Evolutionary conservation across 2,888 invertebrate species (phyloP), one percentile per base, ranked within the genome.

Genomic region (Calameuta pallipes): DNA sequence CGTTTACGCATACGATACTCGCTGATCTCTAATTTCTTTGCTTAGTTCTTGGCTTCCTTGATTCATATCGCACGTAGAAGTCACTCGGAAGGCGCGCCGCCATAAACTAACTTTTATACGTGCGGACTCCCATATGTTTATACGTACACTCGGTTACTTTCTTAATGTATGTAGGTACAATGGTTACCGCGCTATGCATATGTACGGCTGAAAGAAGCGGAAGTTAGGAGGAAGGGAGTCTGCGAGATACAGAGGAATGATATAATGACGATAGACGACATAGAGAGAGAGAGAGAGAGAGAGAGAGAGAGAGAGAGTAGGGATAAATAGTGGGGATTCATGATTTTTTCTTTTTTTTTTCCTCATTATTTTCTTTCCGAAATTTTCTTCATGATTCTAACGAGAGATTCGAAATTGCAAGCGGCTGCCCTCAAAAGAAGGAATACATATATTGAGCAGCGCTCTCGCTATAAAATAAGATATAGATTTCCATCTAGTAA

Each of bases 401-500:
- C 15, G 9, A 56, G 23, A 41, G 56, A 56, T 23, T 56, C 23
- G 23, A 56, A 23, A 56, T 56, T 9, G 23, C 23, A 56, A 23
- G 56, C 23, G 56, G 23, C 56, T 56, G 56, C 23, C 23, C 56
- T 56, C 56, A 56, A 56, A 56, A 23, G 9, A 56, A 56, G 56
- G 6, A 56, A 56, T 87, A 89, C 89, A 89, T 90, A 88, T 89
- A 89, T 90, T 87, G 88, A 89, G 87, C 85, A 85, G 88, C 87
- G 82, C 56, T 56, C 56, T 23, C 78, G 86, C 86, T 87, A 87
- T 90, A 90, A 90, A 90, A 90, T 90, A 90, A 90, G 90, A 90
- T 91, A 90, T 89, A 91, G 91, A 91, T 91, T 91, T 91, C 89
- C 91, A 91, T 91, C 91, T 90, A 89, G 89, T 89, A 88, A 91